Conservation (phyloP, 2,797 vertebrate genomes). For the Hypotaenidia philippensis region DNA sequence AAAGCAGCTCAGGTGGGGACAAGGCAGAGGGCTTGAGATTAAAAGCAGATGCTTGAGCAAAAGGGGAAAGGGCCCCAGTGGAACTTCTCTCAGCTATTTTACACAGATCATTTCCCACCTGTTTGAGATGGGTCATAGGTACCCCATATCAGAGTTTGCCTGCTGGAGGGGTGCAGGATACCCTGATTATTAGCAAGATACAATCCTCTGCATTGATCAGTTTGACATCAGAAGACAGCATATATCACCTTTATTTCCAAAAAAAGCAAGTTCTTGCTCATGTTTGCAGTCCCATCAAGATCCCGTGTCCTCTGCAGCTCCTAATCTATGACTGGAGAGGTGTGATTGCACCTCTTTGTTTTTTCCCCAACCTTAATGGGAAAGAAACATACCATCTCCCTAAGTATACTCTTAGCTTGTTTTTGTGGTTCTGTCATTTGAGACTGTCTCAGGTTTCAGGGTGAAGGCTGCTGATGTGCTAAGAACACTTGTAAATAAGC, state of each 20-base stretch:
- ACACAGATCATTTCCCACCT: background rate
- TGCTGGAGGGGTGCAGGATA: background rate
- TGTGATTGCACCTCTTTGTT: background rate
- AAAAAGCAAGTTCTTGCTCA: background rate
- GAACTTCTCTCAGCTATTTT: background rate
- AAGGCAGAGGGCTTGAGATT: background rate
- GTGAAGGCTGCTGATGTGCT: background rate
- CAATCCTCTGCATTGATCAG: background rate
- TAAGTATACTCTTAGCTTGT: background rate
- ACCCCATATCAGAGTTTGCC: background rate
- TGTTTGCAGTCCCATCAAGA: background rate
- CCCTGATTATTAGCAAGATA: background rate
- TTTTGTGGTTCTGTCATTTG: background rate
- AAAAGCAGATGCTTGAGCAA: background rate
- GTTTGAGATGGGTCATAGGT: background rate
- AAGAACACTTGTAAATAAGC: background rate
- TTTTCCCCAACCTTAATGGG: too few species aligned
- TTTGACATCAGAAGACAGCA: background rate
- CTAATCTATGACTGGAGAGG: background rate
- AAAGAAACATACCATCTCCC: background rate
- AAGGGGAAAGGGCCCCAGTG: too few species aligned
- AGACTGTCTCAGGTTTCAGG: background rate
- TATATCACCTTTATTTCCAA: background rate
- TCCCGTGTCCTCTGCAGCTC: background rate
- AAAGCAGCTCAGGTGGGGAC: background rate